Conservation (phyloP, 2,888 invertebrate genomes). For the Catocala fraxini region DNA sequence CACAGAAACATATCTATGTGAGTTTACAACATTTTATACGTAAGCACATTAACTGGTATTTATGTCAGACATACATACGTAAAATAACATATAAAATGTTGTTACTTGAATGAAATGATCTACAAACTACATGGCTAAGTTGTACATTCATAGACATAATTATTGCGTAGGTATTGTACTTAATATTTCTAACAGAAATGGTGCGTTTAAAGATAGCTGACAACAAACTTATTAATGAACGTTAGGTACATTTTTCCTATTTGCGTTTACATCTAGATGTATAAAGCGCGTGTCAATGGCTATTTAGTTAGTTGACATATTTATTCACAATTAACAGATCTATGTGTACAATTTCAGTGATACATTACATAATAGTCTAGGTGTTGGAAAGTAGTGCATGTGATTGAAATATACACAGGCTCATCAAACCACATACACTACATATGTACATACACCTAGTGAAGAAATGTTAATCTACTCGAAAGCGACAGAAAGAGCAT, state of each 20-base stretch:
- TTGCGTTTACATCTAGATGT: constrained; percentile 25
- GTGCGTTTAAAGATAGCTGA: constrained; percentile 38
- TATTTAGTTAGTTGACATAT: constrained; percentile 36
- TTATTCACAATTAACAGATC: constrained; percentile 43
- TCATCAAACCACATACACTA: constrained; percentile 59
- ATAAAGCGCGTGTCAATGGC: constrained; percentile 42
- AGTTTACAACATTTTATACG: constrained; percentile 29
- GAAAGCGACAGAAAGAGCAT: constrained; percentile 77
- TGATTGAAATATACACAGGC: constrained; percentile 44
- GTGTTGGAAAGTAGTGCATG: constrained; percentile 53
- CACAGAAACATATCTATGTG: constrained; percentile 26
- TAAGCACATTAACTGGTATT: constrained; percentile 4
- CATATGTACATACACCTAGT: constrained; percentile 58
- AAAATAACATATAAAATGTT: constrained; percentile 34
- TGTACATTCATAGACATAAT: constrained; percentile 34
- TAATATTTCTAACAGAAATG: constrained; percentile 26
- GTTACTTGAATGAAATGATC: constrained; percentile 33
- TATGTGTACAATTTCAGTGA: constrained; percentile 55
- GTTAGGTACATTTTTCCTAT: constrained; percentile 23
- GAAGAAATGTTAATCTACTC: constrained; percentile 62
- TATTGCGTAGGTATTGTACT: constrained; percentile 25
- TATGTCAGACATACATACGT: constrained; percentile 1
- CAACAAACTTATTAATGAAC: constrained; percentile 24
- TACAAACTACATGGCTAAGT: constrained; percentile 42
- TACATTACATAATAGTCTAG: constrained; percentile 47